These are phyloP conservation scores for Gnathonemus echidnorhynchus DNA, from an alignment of 2,113 vertebrate species.

Conservation along the genomic window DNA sequence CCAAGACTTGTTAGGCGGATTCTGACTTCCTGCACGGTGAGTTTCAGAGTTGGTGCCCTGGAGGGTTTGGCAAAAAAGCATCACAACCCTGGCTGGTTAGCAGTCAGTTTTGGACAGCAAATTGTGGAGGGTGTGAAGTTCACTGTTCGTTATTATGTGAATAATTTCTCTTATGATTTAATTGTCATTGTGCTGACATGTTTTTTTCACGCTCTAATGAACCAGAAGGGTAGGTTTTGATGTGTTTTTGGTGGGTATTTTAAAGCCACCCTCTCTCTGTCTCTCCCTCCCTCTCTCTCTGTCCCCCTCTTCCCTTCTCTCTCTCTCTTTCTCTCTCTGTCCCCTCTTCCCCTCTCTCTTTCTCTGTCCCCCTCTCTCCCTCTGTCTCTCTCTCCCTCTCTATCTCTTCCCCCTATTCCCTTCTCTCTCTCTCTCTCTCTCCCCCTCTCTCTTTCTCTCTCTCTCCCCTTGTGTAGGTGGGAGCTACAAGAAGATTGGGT, in stretches of 20 bases:
- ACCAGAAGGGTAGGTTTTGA: not conserved
- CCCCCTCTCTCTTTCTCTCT: no score
- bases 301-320: not conserved
- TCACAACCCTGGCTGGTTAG: not conserved
- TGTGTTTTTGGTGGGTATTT: not conserved
- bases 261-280: not conserved
- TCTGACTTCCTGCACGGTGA: not conserved
- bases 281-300: not conserved
- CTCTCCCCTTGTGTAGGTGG: slow-evolving; percentile 57
- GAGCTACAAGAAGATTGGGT: slow-evolving; percentile 90
- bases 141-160: not conserved
- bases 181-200: not conserved
- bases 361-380: not conserved
- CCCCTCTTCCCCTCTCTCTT: no score
- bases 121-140: not conserved
- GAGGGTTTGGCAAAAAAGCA: not conserved
- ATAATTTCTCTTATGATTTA: slow-evolving; percentile 2
- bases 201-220: not conserved
- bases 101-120: not conserved
- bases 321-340: not conserved
- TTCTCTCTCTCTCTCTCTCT: not conserved
- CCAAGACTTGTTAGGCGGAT: not conserved
- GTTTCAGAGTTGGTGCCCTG: not conserved
- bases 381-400: not conserved
- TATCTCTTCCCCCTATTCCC: not conserved